Evolutionary conservation across 1,140 invertebrate genomes (phyloP).

Genomic region (Adoxophyes honmai): DNA sequence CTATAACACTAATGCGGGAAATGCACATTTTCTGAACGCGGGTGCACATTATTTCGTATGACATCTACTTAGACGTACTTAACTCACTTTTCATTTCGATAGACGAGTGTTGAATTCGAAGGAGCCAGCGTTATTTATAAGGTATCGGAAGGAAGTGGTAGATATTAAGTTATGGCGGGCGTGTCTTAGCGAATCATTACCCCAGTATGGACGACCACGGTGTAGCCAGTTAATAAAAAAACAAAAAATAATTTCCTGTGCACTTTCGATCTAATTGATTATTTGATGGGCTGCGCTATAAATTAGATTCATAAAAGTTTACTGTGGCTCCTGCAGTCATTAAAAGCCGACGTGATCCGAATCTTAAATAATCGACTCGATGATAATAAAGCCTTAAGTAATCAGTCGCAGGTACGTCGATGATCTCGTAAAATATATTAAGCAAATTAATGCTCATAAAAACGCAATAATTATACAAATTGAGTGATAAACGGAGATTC

Average conservation of each 20-base stretch:
- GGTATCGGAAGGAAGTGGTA: constrained; percentile 73
- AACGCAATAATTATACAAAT: background rate
- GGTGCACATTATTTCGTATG: constrained; percentile 17
- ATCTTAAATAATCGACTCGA: constrained; percentile 22
- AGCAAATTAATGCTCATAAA: constrained; percentile 5
- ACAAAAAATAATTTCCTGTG: constrained; percentile 54
- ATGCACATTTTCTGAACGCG: constrained; percentile 25
- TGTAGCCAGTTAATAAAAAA: constrained; percentile 32
- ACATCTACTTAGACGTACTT: constrained; percentile 19
- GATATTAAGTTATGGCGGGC: constrained; percentile 51
- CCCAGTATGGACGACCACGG: constrained; percentile 27
- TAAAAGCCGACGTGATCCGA: constrained; percentile 29
- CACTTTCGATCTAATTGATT: constrained; percentile 43
- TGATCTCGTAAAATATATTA: constrained; percentile 5
- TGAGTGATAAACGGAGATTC: constrained; percentile 6
- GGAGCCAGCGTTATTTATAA: constrained; percentile 55
- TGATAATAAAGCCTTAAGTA: constrained; percentile 13
- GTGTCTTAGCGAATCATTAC: constrained; percentile 58
- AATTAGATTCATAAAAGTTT: constrained; percentile 42
- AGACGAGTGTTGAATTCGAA: constrained; percentile 15
- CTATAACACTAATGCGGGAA: constrained; percentile 44
- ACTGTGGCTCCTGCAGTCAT: constrained; percentile 27
- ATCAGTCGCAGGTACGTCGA: constrained; percentile 1
- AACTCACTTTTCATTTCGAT: constrained; percentile 26
- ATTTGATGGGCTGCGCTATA: constrained; percentile 32